Conservation (phyloP, 2,888 invertebrate genomes). For the Luperina nickerlii region DNA sequence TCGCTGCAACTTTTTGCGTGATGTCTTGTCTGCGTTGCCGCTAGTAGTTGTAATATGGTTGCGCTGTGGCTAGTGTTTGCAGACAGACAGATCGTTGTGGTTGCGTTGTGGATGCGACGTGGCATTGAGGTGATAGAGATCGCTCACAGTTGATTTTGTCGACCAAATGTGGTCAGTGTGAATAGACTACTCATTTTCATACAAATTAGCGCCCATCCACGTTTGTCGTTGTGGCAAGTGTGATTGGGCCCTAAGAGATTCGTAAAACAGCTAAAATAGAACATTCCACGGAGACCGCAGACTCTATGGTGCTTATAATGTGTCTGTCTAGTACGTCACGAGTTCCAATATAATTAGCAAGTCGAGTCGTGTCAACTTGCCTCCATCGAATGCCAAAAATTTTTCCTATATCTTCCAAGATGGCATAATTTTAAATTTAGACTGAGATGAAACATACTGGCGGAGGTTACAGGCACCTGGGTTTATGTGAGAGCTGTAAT, state of each 20-base stretch:
- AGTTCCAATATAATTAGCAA: slow-evolving; percentile 77
- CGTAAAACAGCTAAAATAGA: slow-evolving; percentile 63
- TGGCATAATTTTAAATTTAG: slow-evolving; percentile 62
- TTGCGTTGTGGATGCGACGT: neutral
- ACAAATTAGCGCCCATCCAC: neutral
- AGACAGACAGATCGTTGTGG: neutral
- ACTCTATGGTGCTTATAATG: slow-evolving; percentile 73
- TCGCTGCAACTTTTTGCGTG: neutral
- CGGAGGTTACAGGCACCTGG: neutral
- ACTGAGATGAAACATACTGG: slow-evolving; percentile 55
- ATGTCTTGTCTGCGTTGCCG: neutral
- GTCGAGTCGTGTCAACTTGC: slow-evolving; percentile 60
- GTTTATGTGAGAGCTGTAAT: slow-evolving; percentile 17
- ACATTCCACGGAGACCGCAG: slow-evolving; percentile 59
- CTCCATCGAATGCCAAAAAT: slow-evolving; percentile 57
- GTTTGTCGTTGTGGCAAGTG: neutral
- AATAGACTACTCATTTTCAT: neutral
- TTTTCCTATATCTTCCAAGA: slow-evolving; percentile 62
- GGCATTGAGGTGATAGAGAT: neutral
- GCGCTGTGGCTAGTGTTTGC: neutral
- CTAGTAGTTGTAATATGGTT: neutral
- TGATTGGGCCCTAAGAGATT: slow-evolving; percentile 9
- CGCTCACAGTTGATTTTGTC: neutral
- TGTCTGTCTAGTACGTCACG: slow-evolving; percentile 64
- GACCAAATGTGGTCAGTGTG: neutral